Base-by-base conservation (phyloP, 2,888 invertebrate species). In the Lymantria dispar region DNA sequence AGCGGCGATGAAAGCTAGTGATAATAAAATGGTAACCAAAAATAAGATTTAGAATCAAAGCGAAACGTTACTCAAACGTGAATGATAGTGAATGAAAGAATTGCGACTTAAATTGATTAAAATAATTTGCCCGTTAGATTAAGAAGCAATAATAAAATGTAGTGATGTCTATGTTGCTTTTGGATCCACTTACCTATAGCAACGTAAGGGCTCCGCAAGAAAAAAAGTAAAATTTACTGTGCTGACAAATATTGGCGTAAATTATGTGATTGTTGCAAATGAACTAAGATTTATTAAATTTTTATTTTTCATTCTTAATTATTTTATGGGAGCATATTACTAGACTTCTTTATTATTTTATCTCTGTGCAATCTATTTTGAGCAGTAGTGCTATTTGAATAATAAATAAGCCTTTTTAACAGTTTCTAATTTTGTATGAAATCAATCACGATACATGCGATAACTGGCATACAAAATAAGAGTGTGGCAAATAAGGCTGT, bases 141-240 rank as follows among this genome's bases (percentile, higher is more conserved):
- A 58, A 76, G 64, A 89, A 90, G 88, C 88, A 70, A 81, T 75
- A 80, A 80, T 78, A 77, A 81, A 72, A 66, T 56, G 68, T 75
- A 74, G 78, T 82, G 82, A 83, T 72, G 64, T 68, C 74, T n/a
- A n/a, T 56, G 70, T 74, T 78, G 82, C 85, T 80, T 78, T 81
- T 84, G 84, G 83, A 72, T 87, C 87, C 86, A 91, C 91, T 91
- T 86, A 91, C 91, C 91, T 89, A 89, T 80, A 73, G 81, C 87
- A 89, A 90, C 85, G 88, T 87, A 90, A 89, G 90, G 90, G 87
- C 91, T 91, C 91, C 91, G 91, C 91, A 91, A 91, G 89, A 91
- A 91, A 90, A 79, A 90, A 91, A 90, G 78, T 86, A 90, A 89
- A 85, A 76, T 90, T 87, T 85, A 91, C 88, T 87, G 90, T 90